Evolutionary conservation across 2,888 invertebrate species (phyloP), one percentile per base, ranked within the genome.

Genomic region (Empis stercorea): DNA sequence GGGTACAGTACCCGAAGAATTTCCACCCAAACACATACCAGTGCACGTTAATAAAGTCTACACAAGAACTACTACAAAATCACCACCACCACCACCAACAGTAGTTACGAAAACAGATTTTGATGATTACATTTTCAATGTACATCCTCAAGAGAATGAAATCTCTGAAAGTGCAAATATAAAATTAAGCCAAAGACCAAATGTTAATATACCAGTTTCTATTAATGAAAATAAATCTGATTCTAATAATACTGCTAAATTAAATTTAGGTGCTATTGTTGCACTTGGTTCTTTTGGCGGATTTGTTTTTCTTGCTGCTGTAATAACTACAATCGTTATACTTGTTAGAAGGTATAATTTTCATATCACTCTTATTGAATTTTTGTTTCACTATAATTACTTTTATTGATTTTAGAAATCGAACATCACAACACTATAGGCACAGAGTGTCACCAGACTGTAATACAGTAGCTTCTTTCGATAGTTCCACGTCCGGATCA

Each of bases 261-360:
- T 91, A 17, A 89, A 88, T 67, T 72, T 88, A 48, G 88, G 88
- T 46, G 88, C 89, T 7, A 85, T 92, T 54, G 88, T 92, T 48
- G 89, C 91, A 1, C 72, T 93, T 14, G 89, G 87, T 3, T 87
- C 88, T 10, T 91, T 92, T 63, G 92, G 89, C n/a, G 88, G 84
- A 10, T 84, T 93, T 57, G 87, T 92, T 9, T 87, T 93, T 65
- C 73, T 93, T 43, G 85, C 91, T 10, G 91, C 89, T 23, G 83
- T 92, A 52, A 83, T 91, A 55, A 89, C 91, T 2, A 88, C 91
- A 6, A 82, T 91, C 54, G 84, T 93, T 50, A 86, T 92, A 50
- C 74, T 93, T 55, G 82, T 92, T 45, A 75, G 86, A 71, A 89
- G 91, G 93, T 93, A 73, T 37, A 9, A 9, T 37, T 14, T 32